phyloP scores from a whole-genome alignment of 2,888 invertebrate species.

The Mantis religiosa region DNA sequence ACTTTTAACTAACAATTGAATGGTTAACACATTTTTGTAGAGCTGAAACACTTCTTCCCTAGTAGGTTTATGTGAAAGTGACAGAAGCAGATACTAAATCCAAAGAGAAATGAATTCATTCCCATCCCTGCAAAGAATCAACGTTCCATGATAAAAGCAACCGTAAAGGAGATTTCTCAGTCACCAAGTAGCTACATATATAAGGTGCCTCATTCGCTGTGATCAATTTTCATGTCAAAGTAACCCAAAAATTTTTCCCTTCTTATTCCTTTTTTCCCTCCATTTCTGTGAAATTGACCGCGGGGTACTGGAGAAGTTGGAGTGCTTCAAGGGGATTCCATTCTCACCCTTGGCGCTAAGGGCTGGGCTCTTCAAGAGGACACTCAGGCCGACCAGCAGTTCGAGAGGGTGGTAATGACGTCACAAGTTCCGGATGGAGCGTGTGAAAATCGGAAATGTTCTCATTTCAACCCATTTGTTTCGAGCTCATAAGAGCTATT shows the following conservation, averaged over 20 bases:
- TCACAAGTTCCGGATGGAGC: not conserved
- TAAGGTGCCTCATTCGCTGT: not conserved
- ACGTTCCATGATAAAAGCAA: not conserved
- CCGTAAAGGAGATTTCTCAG: not conserved
- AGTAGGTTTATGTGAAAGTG: too few species aligned
- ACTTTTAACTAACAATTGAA: too few species aligned
- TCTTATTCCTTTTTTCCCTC: not conserved
- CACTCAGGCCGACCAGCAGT: not conserved
- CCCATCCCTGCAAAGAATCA: not conserved
- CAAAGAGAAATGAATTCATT: not conserved
- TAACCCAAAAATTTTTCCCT: not conserved
- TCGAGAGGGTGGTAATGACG: not conserved
- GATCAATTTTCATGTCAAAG: not conserved
- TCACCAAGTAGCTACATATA: not conserved
- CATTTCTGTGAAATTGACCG: not conserved
- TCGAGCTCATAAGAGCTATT: too few species aligned
- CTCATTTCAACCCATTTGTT: not conserved
- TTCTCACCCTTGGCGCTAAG: not conserved
- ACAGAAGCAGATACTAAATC: not conserved
- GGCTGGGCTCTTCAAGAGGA: not conserved
- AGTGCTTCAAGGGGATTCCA: not conserved
- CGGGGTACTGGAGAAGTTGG: not conserved
- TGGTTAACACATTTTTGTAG: too few species aligned
- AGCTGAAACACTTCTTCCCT: too few species aligned
- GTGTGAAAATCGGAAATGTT: not conserved